Evolutionary conservation across 2,113 vertebrate species (phyloP).

Genomic region (Dipodomys merriami): DNA sequence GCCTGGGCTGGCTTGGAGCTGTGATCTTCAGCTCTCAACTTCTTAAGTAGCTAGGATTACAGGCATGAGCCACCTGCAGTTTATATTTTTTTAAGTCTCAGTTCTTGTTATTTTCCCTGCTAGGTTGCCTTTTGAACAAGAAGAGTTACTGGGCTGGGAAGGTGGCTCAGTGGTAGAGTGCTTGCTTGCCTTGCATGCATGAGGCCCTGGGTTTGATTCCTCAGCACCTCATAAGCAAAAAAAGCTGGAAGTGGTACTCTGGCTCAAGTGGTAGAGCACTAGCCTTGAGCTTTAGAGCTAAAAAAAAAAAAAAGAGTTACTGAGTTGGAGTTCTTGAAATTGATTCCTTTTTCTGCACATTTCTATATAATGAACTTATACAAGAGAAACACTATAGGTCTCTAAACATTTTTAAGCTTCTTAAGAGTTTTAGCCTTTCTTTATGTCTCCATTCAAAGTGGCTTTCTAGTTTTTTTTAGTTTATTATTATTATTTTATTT

Average conservation of each 20-base stretch:
- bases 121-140: background rate
- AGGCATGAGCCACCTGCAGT: no score
- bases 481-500: no score
- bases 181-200: no score
- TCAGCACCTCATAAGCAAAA: no score
- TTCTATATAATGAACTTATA: background rate
- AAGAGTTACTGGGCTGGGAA: background rate
- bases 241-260: no score
- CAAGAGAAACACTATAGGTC: background rate
- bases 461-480: background rate
- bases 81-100: background rate
- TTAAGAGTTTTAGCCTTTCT: background rate
- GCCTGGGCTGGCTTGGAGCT: no score
- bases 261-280: no score
- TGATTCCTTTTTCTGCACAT: background rate
- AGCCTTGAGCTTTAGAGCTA: no score
- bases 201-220: no score
- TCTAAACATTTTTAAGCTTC: background rate
- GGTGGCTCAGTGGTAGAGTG: no score
- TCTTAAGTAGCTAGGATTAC: no score
- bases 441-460: background rate
- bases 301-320: background rate
- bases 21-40: no score
- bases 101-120: background rate
- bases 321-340: background rate